A percentile compares a stretch with the other conserved stretches of the same genome.
Evolutionary conservation across 2,113 vertebrate genomes (phyloP).

Genomic region (Spizaetus ornatus): DNA sequence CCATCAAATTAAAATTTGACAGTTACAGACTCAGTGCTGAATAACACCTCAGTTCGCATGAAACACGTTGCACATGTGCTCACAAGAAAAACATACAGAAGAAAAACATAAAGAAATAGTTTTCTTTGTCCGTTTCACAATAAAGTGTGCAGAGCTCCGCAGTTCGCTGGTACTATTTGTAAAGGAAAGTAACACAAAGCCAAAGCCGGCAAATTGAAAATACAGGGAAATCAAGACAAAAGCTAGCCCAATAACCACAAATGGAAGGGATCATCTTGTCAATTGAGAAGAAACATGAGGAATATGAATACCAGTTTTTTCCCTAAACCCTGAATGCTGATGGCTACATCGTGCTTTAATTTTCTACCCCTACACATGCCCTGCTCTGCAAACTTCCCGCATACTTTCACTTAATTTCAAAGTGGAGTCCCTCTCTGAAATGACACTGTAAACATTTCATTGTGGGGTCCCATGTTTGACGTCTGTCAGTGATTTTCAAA

Average conservation of each 20-base stretch:
- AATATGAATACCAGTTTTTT: constrained; percentile 43
- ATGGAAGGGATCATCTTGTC: constrained; percentile 51
- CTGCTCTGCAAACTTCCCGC: constrained; percentile 10
- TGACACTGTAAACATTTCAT: constrained; percentile 45
- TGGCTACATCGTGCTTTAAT: constrained; percentile 49
- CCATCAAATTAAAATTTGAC: background rate
- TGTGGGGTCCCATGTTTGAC: constrained; percentile 10
- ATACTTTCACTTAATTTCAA: constrained; percentile 47
- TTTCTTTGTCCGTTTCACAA: background rate
- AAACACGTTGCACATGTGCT: background rate
- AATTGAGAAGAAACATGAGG: constrained; percentile 50
- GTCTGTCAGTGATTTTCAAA: constrained; percentile 52
- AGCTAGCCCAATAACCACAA: constrained; percentile 41
- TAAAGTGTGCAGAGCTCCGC: background rate
- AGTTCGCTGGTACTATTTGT: background rate
- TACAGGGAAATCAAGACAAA: constrained; percentile 46
- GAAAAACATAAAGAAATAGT: background rate
- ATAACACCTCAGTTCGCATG: background rate
- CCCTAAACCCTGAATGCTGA: constrained; percentile 1
- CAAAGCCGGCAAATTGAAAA: constrained; percentile 24
- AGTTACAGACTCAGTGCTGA: background rate
- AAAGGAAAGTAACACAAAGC: constrained; percentile 3
- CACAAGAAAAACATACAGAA: background rate
- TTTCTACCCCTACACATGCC: constrained; percentile 15
- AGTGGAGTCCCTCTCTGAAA: constrained; percentile 36